These are phyloP conservation scores for Rhamnusium bicolor DNA, from an alignment of 2,888 invertebrate genomes.

Conservation along the genomic window DNA sequence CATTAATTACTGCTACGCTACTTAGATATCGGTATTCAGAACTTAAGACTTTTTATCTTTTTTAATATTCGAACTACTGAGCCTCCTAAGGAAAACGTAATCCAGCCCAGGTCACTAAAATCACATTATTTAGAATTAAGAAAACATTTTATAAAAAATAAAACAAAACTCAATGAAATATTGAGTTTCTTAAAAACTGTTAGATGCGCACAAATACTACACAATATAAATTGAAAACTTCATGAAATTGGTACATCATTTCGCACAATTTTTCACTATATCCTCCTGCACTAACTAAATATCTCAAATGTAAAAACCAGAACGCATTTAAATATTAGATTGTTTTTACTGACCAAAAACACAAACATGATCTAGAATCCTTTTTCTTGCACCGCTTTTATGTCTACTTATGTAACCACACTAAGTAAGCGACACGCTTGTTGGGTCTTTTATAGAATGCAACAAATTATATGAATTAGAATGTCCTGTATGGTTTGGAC, in stretches of 20 bases:
- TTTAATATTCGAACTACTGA: too few relatives aligned
- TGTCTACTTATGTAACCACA: constrained; percentile 46
- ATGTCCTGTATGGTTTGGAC: constrained; percentile 36
- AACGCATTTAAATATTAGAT: constrained; percentile 1
- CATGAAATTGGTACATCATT: neutral
- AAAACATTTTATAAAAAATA: too few relatives aligned
- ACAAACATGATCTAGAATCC: constrained; percentile 48
- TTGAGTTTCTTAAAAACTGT: neutral
- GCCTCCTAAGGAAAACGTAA: too few relatives aligned
- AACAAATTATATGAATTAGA: constrained; percentile 52
- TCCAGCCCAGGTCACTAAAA: too few relatives aligned
- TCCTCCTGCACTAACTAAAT: constrained; percentile 11
- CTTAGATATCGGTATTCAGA: too few relatives aligned
- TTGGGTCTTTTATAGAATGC: constrained; percentile 57
- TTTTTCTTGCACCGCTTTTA: constrained; percentile 7
- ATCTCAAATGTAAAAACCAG: constrained; percentile 17
- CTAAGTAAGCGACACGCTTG: constrained; percentile 44
- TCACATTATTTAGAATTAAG: too few relatives aligned
- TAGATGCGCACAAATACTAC: neutral
- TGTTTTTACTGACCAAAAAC: constrained; percentile 55
- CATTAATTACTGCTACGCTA: too few relatives aligned
- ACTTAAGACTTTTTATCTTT: too few relatives aligned
- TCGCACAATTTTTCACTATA: neutral
- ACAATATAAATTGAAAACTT: neutral
- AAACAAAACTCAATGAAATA: too few relatives aligned